These are phyloP conservation scores for Cettia cetti DNA, from an alignment of 2,113 vertebrate species.

Conservation along the genomic window DNA sequence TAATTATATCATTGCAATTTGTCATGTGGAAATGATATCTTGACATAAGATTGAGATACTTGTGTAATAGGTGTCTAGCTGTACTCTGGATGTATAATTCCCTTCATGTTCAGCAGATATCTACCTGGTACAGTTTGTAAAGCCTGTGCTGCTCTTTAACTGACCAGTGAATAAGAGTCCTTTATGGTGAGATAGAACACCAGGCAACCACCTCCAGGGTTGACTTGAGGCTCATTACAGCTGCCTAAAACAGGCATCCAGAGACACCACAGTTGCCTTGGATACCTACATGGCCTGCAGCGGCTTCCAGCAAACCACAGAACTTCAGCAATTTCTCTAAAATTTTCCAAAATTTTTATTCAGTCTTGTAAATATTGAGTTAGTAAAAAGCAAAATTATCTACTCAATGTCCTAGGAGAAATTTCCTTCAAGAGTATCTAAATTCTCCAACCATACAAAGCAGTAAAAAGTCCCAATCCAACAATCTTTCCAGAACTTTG, in stretches of 20 bases:
- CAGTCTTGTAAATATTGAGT: background rate
- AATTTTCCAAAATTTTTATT: background rate
- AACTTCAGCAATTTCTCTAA: background rate
- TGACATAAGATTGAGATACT: background rate
- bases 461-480: background rate
- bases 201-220: background rate
- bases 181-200: background rate
- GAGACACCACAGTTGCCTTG: background rate
- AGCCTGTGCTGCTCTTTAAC: background rate
- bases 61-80: background rate
- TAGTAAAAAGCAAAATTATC: background rate
- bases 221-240: background rate
- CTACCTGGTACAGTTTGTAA: background rate
- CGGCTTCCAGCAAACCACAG: background rate
- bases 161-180: background rate
- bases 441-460: background rate
- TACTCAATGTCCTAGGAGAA: background rate
- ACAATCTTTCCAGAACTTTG: background rate
- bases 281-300: background rate
- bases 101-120: background rate
- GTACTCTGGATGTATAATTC: background rate
- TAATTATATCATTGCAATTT: background rate
- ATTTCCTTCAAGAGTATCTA: background rate
- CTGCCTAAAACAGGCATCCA: background rate
- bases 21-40: background rate